These are phyloP conservation scores for Drosophila nr. perissopoda DNA, from an alignment of 2,888 invertebrate genomes.

Conservation along the genomic window DNA sequence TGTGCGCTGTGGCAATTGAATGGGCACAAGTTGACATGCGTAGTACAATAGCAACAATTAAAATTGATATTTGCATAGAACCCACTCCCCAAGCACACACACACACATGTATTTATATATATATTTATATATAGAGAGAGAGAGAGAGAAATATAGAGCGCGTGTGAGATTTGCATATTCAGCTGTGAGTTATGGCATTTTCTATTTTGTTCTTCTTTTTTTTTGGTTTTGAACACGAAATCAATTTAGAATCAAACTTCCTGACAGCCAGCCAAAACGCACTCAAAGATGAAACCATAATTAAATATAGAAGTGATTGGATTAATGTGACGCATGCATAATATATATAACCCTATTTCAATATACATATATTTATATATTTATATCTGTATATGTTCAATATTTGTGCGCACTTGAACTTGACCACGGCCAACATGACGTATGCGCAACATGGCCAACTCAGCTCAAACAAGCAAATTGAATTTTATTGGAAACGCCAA, in stretches of 20 bases:
- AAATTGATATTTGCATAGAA: slow-evolving; percentile 68
- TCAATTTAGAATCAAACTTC: slow-evolving; percentile 46
- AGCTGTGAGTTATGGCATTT: slow-evolving; percentile 26
- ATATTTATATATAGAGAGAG: background rate
- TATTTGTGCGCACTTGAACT: slow-evolving; percentile 44
- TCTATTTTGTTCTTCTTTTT: background rate
- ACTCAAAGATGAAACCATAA: slow-evolving; percentile 40
- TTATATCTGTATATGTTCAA: slow-evolving; percentile 4
- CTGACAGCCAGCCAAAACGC: slow-evolving; percentile 26
- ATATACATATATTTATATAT: slow-evolving; percentile 1
- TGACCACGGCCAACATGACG: slow-evolving; percentile 54
- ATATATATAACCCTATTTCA: slow-evolving; percentile 16
- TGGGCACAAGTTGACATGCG: slow-evolving; percentile 76
- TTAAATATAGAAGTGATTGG: slow-evolving; percentile 57
- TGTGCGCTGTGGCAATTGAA: slow-evolving; percentile 64
- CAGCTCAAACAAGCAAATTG: slow-evolving; percentile 5
- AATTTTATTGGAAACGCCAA: slow-evolving; percentile 26
- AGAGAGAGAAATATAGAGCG: background rate
- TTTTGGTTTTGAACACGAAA: slow-evolving; percentile 29
- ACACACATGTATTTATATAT: background rate
- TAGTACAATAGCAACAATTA: slow-evolving; percentile 77
- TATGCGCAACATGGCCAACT: slow-evolving; percentile 40
- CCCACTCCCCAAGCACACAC: slow-evolving; percentile 6
- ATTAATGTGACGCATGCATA: slow-evolving; percentile 53
- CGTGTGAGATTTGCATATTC: slow-evolving; percentile 11